Percentiles rank a stretch among this genome's conserved stretches.
Conservation (phyloP, 2,113 vertebrate species). For the Calidris pygmaea region DNA sequence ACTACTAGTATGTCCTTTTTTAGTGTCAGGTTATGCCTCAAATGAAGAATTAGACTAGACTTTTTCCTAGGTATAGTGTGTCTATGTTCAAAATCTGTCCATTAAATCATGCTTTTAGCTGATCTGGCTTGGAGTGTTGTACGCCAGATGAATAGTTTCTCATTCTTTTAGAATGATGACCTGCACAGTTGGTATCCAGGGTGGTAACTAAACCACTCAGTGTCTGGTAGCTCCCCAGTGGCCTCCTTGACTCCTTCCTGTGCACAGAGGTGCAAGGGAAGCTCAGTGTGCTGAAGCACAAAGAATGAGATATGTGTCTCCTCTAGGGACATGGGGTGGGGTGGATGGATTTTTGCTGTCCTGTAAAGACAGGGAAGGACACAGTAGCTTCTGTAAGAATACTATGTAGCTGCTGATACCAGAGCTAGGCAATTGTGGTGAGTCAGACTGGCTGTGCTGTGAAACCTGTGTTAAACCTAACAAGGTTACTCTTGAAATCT, state of each 20-base stretch:
- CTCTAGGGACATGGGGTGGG: accelerated
- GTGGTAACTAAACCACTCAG: not conserved
- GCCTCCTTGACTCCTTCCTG: not conserved
- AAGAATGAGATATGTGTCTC: not conserved
- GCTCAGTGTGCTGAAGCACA: not conserved
- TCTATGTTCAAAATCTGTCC: not conserved
- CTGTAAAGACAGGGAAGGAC: not conserved
- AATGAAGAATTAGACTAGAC: not conserved
- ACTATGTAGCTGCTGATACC: not conserved
- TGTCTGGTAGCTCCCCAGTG: not conserved
- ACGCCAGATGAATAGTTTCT: not conserved
- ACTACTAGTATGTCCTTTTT: not conserved
- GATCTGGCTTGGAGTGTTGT: not conserved
- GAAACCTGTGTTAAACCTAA: not conserved
- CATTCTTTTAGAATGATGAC: not conserved
- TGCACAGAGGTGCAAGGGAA: not conserved
- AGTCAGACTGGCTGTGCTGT: not conserved
- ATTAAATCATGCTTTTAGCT: not conserved
- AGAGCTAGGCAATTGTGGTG: not conserved
- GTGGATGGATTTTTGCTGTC: not conserved
- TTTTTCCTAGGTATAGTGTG: not conserved
- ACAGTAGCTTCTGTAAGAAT: not conserved
- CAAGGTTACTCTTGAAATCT: constrained; percentile 36
- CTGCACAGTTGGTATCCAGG: not conserved
- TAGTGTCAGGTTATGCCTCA: not conserved